A percentile compares a stretch with the other conserved stretches of the same genome.
Conservation (phyloP, 2,797 vertebrate species). For the Peromyscus aztecus region DNA sequence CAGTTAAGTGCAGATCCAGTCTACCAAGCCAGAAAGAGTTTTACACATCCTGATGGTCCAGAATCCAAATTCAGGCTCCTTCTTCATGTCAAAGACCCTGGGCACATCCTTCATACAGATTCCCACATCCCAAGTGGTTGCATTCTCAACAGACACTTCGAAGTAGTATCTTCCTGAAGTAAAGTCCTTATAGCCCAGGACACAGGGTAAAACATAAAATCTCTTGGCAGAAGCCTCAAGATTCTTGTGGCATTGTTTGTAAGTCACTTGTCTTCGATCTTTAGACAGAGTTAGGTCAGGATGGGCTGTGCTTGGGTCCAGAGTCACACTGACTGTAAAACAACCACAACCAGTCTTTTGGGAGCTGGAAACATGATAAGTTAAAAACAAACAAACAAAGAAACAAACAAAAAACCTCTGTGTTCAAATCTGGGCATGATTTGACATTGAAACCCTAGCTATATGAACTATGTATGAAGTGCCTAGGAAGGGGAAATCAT, state of each 20-base stretch:
- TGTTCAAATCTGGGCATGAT: not conserved
- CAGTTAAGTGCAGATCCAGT: not conserved
- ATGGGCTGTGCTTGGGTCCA: conserved; percentile 73
- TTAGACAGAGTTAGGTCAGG: conserved; percentile 52
- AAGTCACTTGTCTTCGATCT: conserved; percentile 58
- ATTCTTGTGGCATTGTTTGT: not conserved
- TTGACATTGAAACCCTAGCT: not conserved
- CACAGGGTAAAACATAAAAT: conserved; percentile 35
- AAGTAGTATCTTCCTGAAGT: conserved; percentile 67
- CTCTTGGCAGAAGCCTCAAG: not conserved
- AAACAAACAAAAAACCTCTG: not conserved
- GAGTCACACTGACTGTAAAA: conserved; percentile 62
- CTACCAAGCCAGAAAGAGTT: not conserved
- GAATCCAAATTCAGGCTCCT: conserved; percentile 55
- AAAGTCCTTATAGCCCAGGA: conserved; percentile 69
- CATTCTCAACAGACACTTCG: conserved; percentile 73
- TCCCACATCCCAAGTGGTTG: conserved; percentile 65
- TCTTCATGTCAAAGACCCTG: not conserved
- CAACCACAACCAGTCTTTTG: not conserved
- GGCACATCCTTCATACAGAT: conserved; percentile 63
- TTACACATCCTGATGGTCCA: conserved; percentile 63
- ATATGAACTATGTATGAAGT: not conserved
- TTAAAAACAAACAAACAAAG: not conserved
- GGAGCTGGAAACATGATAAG: not conserved
- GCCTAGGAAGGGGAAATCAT: not conserved